A percentile compares a stretch with the other conserved stretches of the same genome.
Evolutionary conservation across 2,888 invertebrate species (phyloP).

Genomic region (Dryocosmus kuriphilus): DNA sequence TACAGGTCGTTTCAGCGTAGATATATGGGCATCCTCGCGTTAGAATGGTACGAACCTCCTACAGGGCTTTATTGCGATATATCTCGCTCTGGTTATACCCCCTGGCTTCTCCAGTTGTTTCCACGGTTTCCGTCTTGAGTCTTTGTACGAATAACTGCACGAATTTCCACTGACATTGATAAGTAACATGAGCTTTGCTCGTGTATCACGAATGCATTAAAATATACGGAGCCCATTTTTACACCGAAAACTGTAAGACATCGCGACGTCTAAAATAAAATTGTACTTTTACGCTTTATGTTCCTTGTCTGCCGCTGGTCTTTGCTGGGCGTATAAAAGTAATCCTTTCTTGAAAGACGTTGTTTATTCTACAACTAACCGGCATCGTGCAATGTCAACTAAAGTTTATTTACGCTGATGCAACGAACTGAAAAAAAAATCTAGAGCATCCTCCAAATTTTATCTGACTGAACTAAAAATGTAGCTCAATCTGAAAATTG

Average conservation of each 20-base stretch:
- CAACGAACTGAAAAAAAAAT: neutral
- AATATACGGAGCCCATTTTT: constrained; percentile 39
- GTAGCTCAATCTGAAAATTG: too few species aligned
- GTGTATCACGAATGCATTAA: constrained; percentile 49
- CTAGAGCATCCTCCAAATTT: too few species aligned
- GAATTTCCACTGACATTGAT: constrained; percentile 55
- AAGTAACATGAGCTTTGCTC: constrained; percentile 54
- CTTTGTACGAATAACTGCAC: constrained; percentile 46
- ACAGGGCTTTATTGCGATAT: constrained; percentile 39
- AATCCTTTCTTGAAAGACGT: constrained; percentile 30
- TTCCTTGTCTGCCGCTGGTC: constrained; percentile 25
- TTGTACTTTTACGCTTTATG: constrained; percentile 24
- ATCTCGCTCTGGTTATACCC: constrained; percentile 11
- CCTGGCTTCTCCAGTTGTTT: constrained; percentile 29
- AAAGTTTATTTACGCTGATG: neutral
- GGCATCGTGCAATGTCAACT: neutral
- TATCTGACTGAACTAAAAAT: too few species aligned
- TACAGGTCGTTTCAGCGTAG: constrained; percentile 37
- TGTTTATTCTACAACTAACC: constrained; percentile 29
- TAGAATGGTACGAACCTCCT: constrained; percentile 16
- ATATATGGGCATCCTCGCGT: constrained; percentile 30
- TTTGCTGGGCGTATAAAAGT: constrained; percentile 10
- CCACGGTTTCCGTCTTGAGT: constrained; percentile 20
- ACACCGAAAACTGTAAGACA: constrained; percentile 17
- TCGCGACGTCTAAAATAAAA: neutral